Base-by-base conservation (phyloP, 1,140 invertebrate genomes). In the Ooceraea biroi region DNA sequence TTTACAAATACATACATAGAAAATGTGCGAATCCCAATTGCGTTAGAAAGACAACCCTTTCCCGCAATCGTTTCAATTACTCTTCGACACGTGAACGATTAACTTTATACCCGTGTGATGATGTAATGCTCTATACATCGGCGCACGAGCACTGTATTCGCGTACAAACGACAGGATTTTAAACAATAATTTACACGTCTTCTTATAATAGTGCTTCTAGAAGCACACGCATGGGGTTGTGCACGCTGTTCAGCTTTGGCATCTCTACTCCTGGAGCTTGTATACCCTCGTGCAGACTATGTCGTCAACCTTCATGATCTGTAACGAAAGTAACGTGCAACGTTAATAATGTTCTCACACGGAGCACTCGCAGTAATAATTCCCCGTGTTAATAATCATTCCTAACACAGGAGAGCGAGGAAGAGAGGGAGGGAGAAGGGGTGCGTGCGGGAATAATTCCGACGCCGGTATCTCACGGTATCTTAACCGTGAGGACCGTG, bases 271-370 rank as follows among this genome's bases (percentile, higher is more conserved):
- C 87, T 95, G 94, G 68, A 94, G 91, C 92, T 97, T 97, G 95
- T 97, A 97, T 85, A 96, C 92, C 91, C 97, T 95, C 86, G 96
- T 97, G 94, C 96, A 97, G 71, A 96, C 96, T 44, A 97, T 95
- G 89, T 96, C 95, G 90, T 96, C 96, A 2, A 96, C 96, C 78
- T 96, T 96, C 95, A 97, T 96, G 22, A 95, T 94, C 96, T 97
- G 95, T 19, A 95, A 95, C 50, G 83, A 71, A 85, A 84, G 72
- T 69, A 69, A 82, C 30, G 27, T 22, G 27, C 22, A 55, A 19
- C 8, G 8, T 19, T 12, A 22, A n/a, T 71, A 77, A 76, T 63
- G 30, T 65, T 76, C 48, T 19, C 63, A 17, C 27, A 52, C 5
- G 19, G 30, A n/a, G 44, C 27, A 36, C 65, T 22, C 36, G 11